Percentiles rank a stretch among this genome's conserved stretches.
These are phyloP conservation scores for Echinarachnius parma DNA, from an alignment of 53 echinoderm and acorn worm genomes.

Conservation along the genomic window DNA sequence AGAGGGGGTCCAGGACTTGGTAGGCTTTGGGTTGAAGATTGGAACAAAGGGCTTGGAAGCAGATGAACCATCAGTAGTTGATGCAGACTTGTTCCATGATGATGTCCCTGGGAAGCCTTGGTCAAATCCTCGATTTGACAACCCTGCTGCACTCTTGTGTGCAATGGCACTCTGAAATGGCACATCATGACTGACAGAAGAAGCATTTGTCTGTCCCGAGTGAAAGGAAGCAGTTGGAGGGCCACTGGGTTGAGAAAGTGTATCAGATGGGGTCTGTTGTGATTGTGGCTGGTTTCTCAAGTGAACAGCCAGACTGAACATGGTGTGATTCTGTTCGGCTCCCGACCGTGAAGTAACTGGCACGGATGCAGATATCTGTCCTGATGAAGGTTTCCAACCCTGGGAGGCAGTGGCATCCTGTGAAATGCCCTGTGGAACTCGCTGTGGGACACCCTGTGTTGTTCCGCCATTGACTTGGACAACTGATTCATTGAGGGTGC, in stretches of 20 bases:
- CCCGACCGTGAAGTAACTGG: conserved; percentile 5
- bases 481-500: conserved; percentile 10
- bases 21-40: conserved; percentile 37
- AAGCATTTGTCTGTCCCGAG: too few species aligned
- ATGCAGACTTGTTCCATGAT: background rate
- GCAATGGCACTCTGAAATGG: too few species aligned
- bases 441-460: too few species aligned
- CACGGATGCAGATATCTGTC: background rate
- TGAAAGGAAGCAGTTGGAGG: too few species aligned
- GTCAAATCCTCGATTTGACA: background rate
- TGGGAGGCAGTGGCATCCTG: background rate
- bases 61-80: background rate
- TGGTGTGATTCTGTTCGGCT: conserved; percentile 19
- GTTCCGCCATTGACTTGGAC: too few species aligned
- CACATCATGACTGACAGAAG: too few species aligned
- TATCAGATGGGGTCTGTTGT: too few species aligned
- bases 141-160: background rate
- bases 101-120: background rate
- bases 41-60: conserved; percentile 15
- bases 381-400: too few species aligned
- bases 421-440: too few species aligned
- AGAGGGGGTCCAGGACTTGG: background rate
- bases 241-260: background rate
- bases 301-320: conserved; percentile 35
- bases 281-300: conserved; percentile 6